Percentiles rank a stretch among this genome's conserved stretches.
These are phyloP conservation scores for Neodiprion virginianus DNA, from an alignment of 1,140 invertebrate genomes.

Conservation along the genomic window DNA sequence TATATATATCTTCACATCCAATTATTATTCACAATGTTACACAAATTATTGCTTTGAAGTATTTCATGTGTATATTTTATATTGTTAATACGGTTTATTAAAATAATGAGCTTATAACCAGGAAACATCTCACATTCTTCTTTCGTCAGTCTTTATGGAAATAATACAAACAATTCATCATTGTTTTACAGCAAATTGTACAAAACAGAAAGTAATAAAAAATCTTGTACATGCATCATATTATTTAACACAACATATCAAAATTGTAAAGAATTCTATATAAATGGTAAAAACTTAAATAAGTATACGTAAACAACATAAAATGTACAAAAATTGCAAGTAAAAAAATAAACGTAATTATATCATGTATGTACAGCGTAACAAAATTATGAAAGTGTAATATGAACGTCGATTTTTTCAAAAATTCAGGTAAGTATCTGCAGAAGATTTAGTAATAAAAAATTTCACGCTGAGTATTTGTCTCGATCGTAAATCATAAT, in stretches of 20 bases:
- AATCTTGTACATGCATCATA: neutral
- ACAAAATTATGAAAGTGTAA: slow-evolving; percentile 1
- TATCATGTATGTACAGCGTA: neutral
- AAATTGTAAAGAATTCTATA: slow-evolving; percentile 3
- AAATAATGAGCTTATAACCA: neutral
- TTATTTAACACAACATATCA: slow-evolving; percentile 12
- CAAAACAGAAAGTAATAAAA: neutral
- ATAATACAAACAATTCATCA: neutral
- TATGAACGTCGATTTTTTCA: neutral
- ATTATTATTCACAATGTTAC: neutral
- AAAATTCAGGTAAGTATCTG: neutral
- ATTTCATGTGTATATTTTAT: slow-evolving; percentile 12
- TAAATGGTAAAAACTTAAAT: neutral
- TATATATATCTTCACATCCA: neutral
- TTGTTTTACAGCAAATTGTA: neutral
- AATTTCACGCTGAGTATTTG: too few species aligned
- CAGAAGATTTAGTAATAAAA: too few species aligned
- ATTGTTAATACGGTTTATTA: slow-evolving; percentile 13
- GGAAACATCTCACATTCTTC: neutral
- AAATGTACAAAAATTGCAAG: slow-evolving; percentile 12
- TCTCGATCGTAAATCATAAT: too few species aligned
- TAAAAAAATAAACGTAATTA: slow-evolving; percentile 6
- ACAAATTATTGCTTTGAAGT: slow-evolving; percentile 14
- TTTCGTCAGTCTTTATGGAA: slow-evolving; percentile 5
- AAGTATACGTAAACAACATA: slow-evolving; percentile 1